Base-by-base conservation (phyloP, 2,888 invertebrate species). In the Bedellia somnulentella region DNA sequence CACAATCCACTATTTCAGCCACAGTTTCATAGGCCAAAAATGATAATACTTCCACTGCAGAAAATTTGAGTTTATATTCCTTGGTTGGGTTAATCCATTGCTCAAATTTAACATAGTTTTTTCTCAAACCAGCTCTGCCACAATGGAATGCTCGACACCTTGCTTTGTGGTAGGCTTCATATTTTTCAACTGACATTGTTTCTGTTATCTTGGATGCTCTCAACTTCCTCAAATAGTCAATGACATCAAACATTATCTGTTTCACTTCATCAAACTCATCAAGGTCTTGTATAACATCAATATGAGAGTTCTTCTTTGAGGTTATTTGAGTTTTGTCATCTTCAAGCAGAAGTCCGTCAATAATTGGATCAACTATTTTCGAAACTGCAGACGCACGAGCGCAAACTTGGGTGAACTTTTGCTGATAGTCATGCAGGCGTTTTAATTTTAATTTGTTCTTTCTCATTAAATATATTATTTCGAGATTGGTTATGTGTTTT, bases 1-100 rank as follows among this genome's bases (percentile, higher is more conserved):
- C 87, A 42, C 87, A 82, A 61, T 94, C 94, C 2, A 91, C 85
- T 33, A 94, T 83, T 53, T 92, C 88, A 0, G 93, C 93, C 5
- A 95, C 87, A 0, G 91, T 91, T 67, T 95, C 93, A 54, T 91
- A 91, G 0, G 93, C 92, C 40, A 93, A 75, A 52, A 93, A 94
- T 27, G 87, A 83, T 37, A 95, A 58, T 3, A 93, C 85, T 49
- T 89, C 88, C 44, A 89, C 67, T 0, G 88, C 89, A 28, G 81
- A 68, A 11, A 70, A 60, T 0, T 80, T 67, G 28, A 88, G 76
- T 24, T 76, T 80, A 12, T 84, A 52, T 38, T 86, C 84, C 21
- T 80, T 76, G 3, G 75, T 79, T 0, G 84, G 78, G 38, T 82
- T 83, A 0, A 86, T 52, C 79, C 86, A 86, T 17, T 63, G 54